Conservation (phyloP, 2,113 vertebrate genomes). For the Symphodus melops region DNA sequence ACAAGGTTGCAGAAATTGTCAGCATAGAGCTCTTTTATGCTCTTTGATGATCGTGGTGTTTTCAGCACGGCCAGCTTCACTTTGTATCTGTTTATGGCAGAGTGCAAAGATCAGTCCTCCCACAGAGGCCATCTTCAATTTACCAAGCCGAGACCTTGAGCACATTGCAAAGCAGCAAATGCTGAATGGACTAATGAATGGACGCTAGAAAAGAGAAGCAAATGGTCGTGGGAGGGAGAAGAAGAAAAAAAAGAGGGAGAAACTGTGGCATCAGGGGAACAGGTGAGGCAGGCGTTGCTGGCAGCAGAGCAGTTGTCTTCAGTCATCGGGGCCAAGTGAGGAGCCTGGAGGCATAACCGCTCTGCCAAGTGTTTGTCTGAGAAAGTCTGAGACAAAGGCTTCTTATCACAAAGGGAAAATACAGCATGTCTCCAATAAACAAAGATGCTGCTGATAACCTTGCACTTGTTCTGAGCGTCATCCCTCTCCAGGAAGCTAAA, state of each 20-base stretch:
- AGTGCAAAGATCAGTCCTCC: conserved; percentile 34
- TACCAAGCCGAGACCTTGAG: conserved; percentile 46
- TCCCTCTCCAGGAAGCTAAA: conserved; percentile 66
- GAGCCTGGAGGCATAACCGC: conserved; percentile 67
- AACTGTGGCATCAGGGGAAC: conserved; percentile 63
- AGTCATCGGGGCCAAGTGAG: conserved; percentile 71
- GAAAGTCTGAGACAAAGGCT: conserved; percentile 65
- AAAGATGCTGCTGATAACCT: conserved; percentile 75
- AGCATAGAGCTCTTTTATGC: conserved; percentile 1
- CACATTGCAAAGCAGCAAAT: conserved; percentile 23
- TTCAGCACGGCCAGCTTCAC: conserved; percentile 2
- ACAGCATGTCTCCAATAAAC: conserved; percentile 55
- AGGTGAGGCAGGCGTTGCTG: conserved; percentile 70
- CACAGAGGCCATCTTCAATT: conserved; percentile 12
- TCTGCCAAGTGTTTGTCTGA: conserved; percentile 68
- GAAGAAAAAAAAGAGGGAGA: conserved; percentile 33
- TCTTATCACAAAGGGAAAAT: conserved; percentile 63
- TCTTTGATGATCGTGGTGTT: conserved; percentile 16
- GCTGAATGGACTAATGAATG: conserved; percentile 45
- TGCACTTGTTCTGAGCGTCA: conserved; percentile 67
- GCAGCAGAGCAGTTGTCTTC: conserved; percentile 73
- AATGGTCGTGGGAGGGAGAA: conserved; percentile 23
- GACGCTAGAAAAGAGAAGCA: conserved; percentile 32
- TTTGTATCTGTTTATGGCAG: conserved; percentile 42
- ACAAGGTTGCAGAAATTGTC: conserved; percentile 11